Evolutionary conservation across 2,113 vertebrate genomes (phyloP).

Genomic region (Neopipo cinnamomea): DNA sequence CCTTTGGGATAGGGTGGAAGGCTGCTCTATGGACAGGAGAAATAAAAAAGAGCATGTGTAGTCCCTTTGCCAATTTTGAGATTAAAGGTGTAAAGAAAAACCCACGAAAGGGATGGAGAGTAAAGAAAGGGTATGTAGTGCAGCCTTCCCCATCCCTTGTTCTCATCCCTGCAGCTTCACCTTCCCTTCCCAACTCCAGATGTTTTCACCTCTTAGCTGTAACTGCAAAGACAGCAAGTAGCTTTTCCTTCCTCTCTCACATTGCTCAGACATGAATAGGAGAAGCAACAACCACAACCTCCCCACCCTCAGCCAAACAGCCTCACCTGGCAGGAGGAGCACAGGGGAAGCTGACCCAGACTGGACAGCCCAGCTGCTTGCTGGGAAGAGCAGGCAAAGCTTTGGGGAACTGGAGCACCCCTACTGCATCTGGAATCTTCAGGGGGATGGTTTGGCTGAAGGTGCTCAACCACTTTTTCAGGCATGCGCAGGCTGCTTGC

Average conservation of each 20-base stretch:
- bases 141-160: neutral
- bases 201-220: neutral
- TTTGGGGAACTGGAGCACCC: neutral
- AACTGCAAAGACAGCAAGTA: neutral
- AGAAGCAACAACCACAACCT: neutral
- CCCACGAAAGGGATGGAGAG: neutral
- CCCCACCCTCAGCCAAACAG: rapidly evolving
- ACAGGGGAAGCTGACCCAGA: neutral
- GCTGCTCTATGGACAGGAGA: neutral
- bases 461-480: neutral
- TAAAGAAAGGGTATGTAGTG: neutral
- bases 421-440: neutral
- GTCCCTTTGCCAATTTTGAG: neutral
- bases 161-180: neutral
- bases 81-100: neutral
- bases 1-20: neutral
- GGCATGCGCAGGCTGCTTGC: neutral
- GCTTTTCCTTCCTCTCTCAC: neutral
- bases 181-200: neutral
- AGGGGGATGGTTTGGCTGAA: neutral
- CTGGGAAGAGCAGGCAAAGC: neutral
- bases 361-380: rapidly evolving
- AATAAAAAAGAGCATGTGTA: neutral
- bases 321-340: neutral
- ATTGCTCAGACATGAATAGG: neutral